Base-by-base conservation (phyloP, 2,113 vertebrate species). In the Tetraodon nigroviridis region DNA sequence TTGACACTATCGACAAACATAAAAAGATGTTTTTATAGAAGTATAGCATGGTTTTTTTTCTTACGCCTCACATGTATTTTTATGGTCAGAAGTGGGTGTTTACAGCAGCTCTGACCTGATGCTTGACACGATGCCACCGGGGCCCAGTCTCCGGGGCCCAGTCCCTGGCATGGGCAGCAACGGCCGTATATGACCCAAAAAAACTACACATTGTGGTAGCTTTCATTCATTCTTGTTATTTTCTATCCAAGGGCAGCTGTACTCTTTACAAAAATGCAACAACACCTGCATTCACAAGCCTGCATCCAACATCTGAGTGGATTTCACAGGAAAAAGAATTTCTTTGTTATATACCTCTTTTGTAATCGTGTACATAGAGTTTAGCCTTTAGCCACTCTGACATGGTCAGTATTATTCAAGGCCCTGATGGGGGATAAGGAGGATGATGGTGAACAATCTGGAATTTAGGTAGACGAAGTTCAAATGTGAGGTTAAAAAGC, bases 321-420 rank as follows among this genome's bases (percentile, higher is more conserved):
- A 37, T 37, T 37, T 37, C 32, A 37, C 32, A 37, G 32, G 32
- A 37, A 37, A 37, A 37, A 37, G 11, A 8, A 37, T 1, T 37
- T 11, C 8, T 37, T 8, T 37, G 12, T 37, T 37, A 12, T 37
- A 37, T 37, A 12, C 11, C 32, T 27, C 24, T 27, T 11, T 37
- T 37, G 32, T 37, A 16, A 16, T 16, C 12, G 18, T 87, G 77
- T 82, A 80, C 61, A 76, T 77, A 80, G 18, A 77, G 47, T 51
- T 64, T 76, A 49, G 22, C 53, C 67, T 61, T 70, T 64, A 60
- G 18, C 67, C 52, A 4, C 22, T 58, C 48, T 37, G 75, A 89
- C 73, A 73, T 21, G 49, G 76, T 84, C 73, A 24, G 65, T 81
- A 85, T 82, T 51, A 51, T 1, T 67, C 45, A 46, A 54, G 54